A percentile compares a stretch with the other conserved stretches of the same genome.
phyloP scores from a whole-genome alignment of 2,113 vertebrate genomes.

The Pangasianodon hypophthalmus region DNA sequence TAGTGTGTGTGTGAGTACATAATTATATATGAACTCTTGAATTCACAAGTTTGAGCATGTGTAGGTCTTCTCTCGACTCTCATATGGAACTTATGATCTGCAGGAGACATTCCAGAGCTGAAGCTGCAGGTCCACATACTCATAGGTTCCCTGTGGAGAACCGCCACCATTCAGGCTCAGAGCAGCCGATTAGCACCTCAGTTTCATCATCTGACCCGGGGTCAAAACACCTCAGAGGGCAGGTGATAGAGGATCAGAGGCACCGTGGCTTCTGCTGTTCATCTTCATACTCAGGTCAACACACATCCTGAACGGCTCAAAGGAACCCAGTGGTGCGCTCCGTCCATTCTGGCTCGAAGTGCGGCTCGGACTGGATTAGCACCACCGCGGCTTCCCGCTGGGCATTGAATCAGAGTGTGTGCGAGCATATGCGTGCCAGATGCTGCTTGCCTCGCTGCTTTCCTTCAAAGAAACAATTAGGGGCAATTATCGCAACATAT shows the following conservation, averaged over 20 bases:
- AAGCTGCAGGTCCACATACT: constrained; percentile 51
- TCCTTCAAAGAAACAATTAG: constrained; percentile 80
- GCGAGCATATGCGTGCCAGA: constrained; percentile 72
- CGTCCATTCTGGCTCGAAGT: constrained; percentile 54
- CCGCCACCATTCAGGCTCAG: constrained; percentile 28
- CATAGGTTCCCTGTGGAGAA: constrained; percentile 24
- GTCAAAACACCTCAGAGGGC: constrained; percentile 28
- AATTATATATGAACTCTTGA: constrained; percentile 39
- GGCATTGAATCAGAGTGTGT: constrained; percentile 62
- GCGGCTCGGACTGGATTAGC: constrained; percentile 56
- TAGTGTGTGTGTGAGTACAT: constrained; percentile 33
- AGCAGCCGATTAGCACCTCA: constrained; percentile 42
- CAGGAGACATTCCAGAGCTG: constrained; percentile 53
- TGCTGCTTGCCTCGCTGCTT: constrained; percentile 62
- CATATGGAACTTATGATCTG: constrained; percentile 57
- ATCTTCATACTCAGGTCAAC: constrained; percentile 1
- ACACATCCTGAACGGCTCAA: constrained; percentile 46
- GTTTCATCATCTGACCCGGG: constrained; percentile 34
- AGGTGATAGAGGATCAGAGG: background rate
- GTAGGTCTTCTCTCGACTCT: constrained; percentile 46
- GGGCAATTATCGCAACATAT: constrained; percentile 77
- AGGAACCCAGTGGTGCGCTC: constrained; percentile 26
- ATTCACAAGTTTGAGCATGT: constrained; percentile 26
- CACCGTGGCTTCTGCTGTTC: background rate
- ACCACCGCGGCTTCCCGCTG: constrained; percentile 58